Evolutionary conservation across 2,797 vertebrate genomes (phyloP).

Genomic region (Loris lydekkerianus): DNA sequence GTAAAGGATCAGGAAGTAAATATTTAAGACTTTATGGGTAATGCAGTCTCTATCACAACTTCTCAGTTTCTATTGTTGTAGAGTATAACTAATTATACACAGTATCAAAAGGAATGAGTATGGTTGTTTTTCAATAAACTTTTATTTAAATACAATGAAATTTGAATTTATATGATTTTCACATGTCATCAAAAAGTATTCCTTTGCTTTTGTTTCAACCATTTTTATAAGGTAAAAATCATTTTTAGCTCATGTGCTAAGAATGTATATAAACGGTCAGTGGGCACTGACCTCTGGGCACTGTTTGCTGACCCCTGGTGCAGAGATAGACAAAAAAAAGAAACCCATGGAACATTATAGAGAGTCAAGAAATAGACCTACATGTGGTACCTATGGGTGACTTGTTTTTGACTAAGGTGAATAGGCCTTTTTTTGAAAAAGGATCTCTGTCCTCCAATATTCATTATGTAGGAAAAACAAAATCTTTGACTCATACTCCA

Average conservation of each 20-base stretch:
- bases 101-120: conserved; percentile 13
- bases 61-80: conserved; percentile 35
- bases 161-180: conserved; percentile 62
- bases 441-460: not conserved
- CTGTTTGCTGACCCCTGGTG: not conserved
- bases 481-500: not conserved
- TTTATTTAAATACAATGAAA: conserved; percentile 61
- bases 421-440: not conserved
- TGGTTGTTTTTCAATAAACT: conserved; percentile 43
- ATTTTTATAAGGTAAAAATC: not conserved
- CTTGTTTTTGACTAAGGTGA: not conserved
- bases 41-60: conserved; percentile 19
- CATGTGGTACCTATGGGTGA: not conserved
- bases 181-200: conserved; percentile 49
- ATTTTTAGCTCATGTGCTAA: not conserved
- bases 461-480: not conserved
- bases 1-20: conserved; percentile 55
- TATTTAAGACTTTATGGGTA: conserved; percentile 43
- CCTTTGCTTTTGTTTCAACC: not conserved
- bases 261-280: not conserved
- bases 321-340: not conserved
- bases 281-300: not conserved
- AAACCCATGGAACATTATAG: not conserved
- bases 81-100: conserved; percentile 3
- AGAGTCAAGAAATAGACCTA: not conserved